phyloP scores from a whole-genome alignment of 2,888 invertebrate genomes.

The Seira sanloemensis region DNA sequence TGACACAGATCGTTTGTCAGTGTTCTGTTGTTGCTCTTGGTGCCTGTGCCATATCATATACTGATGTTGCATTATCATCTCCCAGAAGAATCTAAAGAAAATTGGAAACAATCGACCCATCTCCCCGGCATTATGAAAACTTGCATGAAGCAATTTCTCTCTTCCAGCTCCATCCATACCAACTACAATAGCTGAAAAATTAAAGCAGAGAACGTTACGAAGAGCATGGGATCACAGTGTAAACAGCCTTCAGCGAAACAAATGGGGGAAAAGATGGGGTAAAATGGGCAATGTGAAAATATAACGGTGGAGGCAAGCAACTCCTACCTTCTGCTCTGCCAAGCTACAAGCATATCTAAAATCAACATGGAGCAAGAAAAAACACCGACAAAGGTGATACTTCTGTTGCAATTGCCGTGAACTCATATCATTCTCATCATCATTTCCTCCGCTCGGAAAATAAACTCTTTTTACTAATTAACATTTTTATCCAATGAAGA shows the following conservation, averaged over 20 bases:
- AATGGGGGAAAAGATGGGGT: constrained; percentile 5
- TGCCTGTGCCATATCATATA: not conserved
- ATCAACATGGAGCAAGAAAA: not conserved
- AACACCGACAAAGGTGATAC: too few relatives aligned
- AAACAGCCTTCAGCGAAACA: not conserved
- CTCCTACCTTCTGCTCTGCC: not conserved
- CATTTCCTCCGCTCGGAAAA: too few relatives aligned
- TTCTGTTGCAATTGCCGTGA: too few relatives aligned
- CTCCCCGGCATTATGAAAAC: not conserved
- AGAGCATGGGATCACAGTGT: not conserved
- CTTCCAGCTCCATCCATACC: not conserved
- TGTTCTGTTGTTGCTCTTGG: not conserved
- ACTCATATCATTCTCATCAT: too few relatives aligned
- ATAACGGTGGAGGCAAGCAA: not conserved
- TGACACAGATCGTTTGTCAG: constrained; percentile 43
- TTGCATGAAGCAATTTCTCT: not conserved
- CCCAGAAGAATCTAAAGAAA: not conserved
- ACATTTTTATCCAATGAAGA: too few relatives aligned
- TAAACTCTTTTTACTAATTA: too few relatives aligned
- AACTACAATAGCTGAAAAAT: not conserved
- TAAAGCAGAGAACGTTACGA: not conserved
- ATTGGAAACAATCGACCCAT: constrained; percentile 28
- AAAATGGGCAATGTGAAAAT: too few relatives aligned
- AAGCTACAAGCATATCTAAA: too few relatives aligned
- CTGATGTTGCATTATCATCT: not conserved